Percentiles rank a stretch among this genome's conserved stretches.
phyloP scores from a whole-genome alignment of 37 sponge, comb jelly and placozoan species.

The Spongia lamella region DNA sequence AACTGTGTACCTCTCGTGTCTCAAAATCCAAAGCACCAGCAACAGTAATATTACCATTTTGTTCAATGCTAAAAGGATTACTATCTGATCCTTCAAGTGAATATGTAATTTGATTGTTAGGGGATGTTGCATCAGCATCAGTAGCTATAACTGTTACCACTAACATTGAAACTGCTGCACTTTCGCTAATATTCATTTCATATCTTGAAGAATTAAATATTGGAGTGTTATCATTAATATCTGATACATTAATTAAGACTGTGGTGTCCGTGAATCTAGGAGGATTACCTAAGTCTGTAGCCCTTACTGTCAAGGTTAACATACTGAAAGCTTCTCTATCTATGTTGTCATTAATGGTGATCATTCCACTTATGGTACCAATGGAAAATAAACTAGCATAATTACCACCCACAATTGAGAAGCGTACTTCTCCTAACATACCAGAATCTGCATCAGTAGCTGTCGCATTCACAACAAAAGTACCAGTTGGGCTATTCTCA shows the following conservation, averaged over 20 bases:
- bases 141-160: no score
- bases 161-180: no score
- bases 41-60: no score
- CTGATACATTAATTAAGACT: constrained; percentile 3
- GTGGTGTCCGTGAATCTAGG: background rate
- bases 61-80: no score
- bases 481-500: background rate
- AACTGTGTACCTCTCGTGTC: no score
- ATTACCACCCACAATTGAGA: constrained; percentile 57
- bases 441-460: constrained; percentile 73
- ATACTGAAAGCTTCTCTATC: constrained; percentile 46
- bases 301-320: constrained; percentile 45
- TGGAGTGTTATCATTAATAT: constrained; percentile 34
- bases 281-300: constrained; percentile 5
- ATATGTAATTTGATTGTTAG: no score
- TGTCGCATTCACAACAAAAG: background rate
- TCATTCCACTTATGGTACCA: constrained; percentile 45
- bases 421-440: constrained; percentile 58
- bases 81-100: no score
- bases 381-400: constrained; percentile 51
- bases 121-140: no score
- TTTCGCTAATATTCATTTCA: no score
- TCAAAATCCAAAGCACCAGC: no score
- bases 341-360: constrained; percentile 53
- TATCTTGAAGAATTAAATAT: no score